A percentile compares a stretch with the other conserved stretches of the same genome.
phyloP scores from a whole-genome alignment of 1,140 invertebrate species.

The Drosophila nannoptera region DNA sequence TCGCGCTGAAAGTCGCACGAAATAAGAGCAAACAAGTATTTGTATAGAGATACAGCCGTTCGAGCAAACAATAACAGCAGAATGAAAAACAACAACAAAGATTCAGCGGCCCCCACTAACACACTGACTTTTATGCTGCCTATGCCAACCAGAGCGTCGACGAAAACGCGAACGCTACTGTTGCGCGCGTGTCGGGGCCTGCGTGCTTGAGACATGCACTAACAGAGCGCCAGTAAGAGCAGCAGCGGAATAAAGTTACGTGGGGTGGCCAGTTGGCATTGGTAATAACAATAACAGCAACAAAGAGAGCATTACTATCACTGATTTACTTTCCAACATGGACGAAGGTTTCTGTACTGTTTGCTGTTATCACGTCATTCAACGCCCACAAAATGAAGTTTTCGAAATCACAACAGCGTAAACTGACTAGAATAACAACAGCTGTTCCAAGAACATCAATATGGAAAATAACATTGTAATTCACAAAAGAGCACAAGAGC shows the following conservation, averaged over 20 bases:
- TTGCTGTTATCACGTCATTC: constrained; percentile 42
- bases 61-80: constrained; percentile 27
- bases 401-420: constrained; percentile 5
- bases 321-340: constrained; percentile 6
- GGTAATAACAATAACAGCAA: constrained; percentile 23
- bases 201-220: constrained; percentile 47
- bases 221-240: constrained; percentile 42
- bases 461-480: constrained; percentile 28
- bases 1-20: constrained; percentile 41
- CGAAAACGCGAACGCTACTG: constrained; percentile 30
- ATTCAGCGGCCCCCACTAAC: constrained; percentile 49
- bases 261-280: constrained; percentile 31
- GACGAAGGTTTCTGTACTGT: constrained; percentile 18
- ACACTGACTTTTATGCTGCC: constrained; percentile 52
- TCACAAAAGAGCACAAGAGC: constrained; percentile 30
- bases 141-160: constrained; percentile 18
- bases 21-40: constrained; percentile 53
- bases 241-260: constrained; percentile 30
- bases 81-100: constrained; percentile 13
- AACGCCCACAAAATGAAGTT: constrained; percentile 46
- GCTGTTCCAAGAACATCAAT: not conserved
- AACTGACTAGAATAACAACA: not conserved
- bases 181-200: constrained; percentile 58
- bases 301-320: constrained; percentile 5
- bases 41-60: constrained; percentile 35